A percentile compares a stretch with the other conserved stretches of the same genome.
Conservation (phyloP, 2,888 invertebrate species). For the Epinotia ramella region DNA sequence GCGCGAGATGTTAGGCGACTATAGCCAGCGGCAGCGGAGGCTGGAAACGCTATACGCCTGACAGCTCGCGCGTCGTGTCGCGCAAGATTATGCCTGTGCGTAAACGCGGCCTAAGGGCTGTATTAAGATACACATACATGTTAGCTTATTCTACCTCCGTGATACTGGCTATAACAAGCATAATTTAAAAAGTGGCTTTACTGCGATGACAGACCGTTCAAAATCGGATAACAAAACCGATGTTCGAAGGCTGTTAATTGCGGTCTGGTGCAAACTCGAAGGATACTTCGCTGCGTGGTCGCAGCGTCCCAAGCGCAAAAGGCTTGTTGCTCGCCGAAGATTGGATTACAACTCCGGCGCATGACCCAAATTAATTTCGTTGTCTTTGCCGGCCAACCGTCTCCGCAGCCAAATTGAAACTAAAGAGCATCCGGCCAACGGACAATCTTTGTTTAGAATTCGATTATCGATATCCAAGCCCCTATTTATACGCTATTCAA, state of each 20-base stretch:
- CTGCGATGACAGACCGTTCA: neutral
- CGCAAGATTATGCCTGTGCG: too few relatives aligned
- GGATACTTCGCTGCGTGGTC: slow-evolving; percentile 11
- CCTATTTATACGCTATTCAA: slow-evolving; percentile 53
- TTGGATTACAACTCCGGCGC: slow-evolving; percentile 77
- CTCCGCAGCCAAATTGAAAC: slow-evolving; percentile 63
- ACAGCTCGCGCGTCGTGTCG: too few relatives aligned
- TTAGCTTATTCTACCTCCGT: too few relatives aligned
- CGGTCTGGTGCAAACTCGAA: slow-evolving; percentile 41
- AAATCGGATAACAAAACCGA: neutral
- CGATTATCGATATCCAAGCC: slow-evolving; percentile 71
- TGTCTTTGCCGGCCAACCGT: slow-evolving; percentile 70
- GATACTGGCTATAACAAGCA: too few relatives aligned
- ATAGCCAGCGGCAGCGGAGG: too few relatives aligned
- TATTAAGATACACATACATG: too few relatives aligned
- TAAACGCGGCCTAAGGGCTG: too few relatives aligned
- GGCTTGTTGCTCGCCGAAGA: slow-evolving; percentile 62
- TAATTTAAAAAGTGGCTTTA: too few relatives aligned
- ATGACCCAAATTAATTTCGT: slow-evolving; percentile 82
- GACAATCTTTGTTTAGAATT: slow-evolving; percentile 72
- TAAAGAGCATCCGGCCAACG: slow-evolving; percentile 72
- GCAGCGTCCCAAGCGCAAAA: slow-evolving; percentile 59
- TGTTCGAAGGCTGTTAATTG: slow-evolving; percentile 10
- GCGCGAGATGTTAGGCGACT: too few relatives aligned
- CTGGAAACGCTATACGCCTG: too few relatives aligned